Conservation (phyloP, 2,113 vertebrate species). For the Phodopus roborovskii region DNA sequence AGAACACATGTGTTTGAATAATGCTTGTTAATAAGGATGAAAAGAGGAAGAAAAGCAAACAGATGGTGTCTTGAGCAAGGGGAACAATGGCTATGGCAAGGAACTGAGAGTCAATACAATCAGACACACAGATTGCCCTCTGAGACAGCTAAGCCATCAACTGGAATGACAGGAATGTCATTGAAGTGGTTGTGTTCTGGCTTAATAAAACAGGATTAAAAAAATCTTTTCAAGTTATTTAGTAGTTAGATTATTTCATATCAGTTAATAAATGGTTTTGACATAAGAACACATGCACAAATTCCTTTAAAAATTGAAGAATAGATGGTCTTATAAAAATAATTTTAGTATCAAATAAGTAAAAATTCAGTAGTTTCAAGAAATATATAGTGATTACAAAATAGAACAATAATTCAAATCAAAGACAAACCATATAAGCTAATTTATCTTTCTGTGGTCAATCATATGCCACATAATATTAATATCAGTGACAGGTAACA, state of each 20-base stretch:
- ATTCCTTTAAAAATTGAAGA: neutral
- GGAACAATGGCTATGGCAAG: neutral
- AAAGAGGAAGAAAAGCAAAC: neutral
- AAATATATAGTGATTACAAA: neutral
- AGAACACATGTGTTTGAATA: slow-evolving; percentile 20
- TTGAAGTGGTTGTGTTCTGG: neutral
- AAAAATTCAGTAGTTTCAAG: slow-evolving; percentile 4
- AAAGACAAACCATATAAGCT: neutral
- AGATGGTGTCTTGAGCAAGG: neutral
- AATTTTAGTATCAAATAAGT: neutral
- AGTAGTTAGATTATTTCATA: neutral
- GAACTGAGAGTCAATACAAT: neutral
- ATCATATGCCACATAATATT: neutral
- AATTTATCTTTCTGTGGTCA: neutral
- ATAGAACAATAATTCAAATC: neutral
- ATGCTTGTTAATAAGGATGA: slow-evolving; percentile 28
- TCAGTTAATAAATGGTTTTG: neutral
- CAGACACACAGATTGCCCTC: neutral
- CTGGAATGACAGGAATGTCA: neutral
- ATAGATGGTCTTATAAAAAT: neutral
- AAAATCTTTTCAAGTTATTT: neutral
- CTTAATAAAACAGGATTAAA: neutral
- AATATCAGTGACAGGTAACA: neutral
- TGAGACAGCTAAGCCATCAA: neutral
- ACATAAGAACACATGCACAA: neutral